Evolutionary conservation across 2,888 invertebrate genomes (phyloP), one percentile per base, ranked within the genome.

Genomic region (Siphlonurus alternatus): DNA sequence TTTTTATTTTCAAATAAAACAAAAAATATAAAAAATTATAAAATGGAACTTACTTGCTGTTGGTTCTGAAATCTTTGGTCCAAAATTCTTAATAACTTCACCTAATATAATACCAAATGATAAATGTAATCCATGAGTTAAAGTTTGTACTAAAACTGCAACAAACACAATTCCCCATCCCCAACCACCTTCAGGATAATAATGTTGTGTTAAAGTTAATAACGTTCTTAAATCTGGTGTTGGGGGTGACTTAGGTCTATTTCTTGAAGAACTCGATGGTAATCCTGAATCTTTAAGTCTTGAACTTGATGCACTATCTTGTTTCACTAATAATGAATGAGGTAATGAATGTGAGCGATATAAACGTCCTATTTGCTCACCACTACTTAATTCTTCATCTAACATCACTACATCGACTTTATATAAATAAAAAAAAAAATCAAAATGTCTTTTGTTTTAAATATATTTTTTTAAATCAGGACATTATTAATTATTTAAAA

Each of bases 331-430:
- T 20, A 56, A 22, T n/a, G 19, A 56, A 70, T 86, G 83, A 67
- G 87, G 86, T 70, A 85, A 76, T 63, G 85, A 85, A 71, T 83
- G 78, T 72, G 85, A 85, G 72, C 85, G 81, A 74, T 83, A 81
- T 69, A 85, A 81, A 74, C 80, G 56, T 20, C 56, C 56, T 22
- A 56, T 7, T 7, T 56, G 38, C 38, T 38, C 38, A 38, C 38
- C 15, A 38, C 38, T 38, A 38, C 38, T 38, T 15, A 15, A 38
- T 10, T 38, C 38, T 38, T 38, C 38, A 38, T 38, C 38, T 38
- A 15, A 10, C 38, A 38, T 38, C 15, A 38, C 38, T 10, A 38
- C n/a, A n/a, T n/a, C n/a, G n/a, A n/a, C n/a, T n/a, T n/a, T n/a
- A n/a, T n/a, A n/a, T n/a, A n/a, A n/a, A n/a, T n/a, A n/a, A n/a